Conservation (phyloP, 2,113 vertebrate genomes). For the Aspidoscelis tigris region DNA sequence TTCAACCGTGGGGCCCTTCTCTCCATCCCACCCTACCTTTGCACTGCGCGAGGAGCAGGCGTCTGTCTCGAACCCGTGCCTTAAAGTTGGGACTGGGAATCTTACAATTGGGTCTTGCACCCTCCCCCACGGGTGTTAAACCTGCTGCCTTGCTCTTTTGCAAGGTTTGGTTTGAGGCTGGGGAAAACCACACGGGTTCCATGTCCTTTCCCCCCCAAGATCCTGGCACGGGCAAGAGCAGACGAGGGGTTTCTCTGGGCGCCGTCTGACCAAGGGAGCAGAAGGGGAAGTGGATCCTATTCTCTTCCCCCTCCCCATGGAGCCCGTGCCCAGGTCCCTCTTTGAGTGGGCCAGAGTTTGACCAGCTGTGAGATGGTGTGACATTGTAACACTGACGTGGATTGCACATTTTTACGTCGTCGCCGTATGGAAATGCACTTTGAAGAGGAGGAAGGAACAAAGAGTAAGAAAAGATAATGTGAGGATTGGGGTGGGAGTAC, state of each 20-base stretch:
- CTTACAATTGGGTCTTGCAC: neutral
- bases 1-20: neutral
- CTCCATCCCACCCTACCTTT: neutral
- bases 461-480: neutral
- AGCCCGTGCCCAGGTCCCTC: neutral
- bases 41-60: neutral
- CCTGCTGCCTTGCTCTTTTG: neutral
- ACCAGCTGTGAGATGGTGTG: constrained; percentile 9
- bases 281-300: neutral
- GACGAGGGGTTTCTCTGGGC: too few relatives aligned
- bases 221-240: neutral
- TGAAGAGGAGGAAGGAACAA: constrained; percentile 47
- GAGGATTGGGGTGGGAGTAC: neutral
- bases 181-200: neutral
- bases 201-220: neutral
- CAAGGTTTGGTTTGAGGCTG: neutral
- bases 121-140: neutral
- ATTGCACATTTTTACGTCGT: constrained; percentile 70
- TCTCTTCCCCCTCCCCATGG: neutral
- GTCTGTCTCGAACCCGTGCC: constrained; percentile 17
- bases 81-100: neutral
- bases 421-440: constrained; percentile 71
- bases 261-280: neutral
- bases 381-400: constrained; percentile 22
- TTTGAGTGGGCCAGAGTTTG: constrained; percentile 42